Conservation (phyloP, 2,113 vertebrate genomes). For the Cryptotis parvus region DNA sequence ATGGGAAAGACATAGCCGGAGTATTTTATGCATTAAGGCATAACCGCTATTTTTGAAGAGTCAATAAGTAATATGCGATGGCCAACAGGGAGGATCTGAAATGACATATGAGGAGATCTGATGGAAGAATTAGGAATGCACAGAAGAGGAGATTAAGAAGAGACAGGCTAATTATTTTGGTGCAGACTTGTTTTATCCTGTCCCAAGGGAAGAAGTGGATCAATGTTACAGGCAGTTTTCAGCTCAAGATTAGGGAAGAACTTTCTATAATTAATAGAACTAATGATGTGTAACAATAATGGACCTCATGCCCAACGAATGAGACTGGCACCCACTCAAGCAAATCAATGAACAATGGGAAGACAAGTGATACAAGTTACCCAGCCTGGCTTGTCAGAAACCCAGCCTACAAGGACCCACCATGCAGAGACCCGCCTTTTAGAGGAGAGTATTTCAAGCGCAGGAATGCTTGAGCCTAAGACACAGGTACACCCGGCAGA, state of each 20-base stretch:
- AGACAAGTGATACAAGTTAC: no score
- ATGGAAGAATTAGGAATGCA: neutral
- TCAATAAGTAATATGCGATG: neutral
- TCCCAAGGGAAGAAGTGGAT: slow-evolving; percentile 33
- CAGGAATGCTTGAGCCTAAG: no score
- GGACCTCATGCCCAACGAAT: no score
- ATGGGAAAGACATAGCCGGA: neutral
- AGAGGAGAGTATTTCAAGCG: no score
- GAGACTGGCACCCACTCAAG: no score
- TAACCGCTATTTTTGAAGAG: neutral
- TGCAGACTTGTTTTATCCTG: neutral
- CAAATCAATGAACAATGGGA: no score
- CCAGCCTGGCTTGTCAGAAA: no score
- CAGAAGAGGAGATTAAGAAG: neutral
- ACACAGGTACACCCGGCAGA: no score
- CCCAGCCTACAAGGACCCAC: no score
- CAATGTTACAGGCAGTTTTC: neutral
- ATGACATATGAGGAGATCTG: neutral
- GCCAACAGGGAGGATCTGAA: neutral
- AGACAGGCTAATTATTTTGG: neutral
- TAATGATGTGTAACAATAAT: neutral
- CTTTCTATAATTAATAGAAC: slow-evolving; percentile 27
- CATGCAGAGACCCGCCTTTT: no score
- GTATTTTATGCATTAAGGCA: neutral
- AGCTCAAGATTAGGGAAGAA: slow-evolving; percentile 31